Evolutionary conservation across 2,797 vertebrate genomes (phyloP), one percentile per base, ranked within the genome.

Genomic region (Coranthus polyacanthus): DNA sequence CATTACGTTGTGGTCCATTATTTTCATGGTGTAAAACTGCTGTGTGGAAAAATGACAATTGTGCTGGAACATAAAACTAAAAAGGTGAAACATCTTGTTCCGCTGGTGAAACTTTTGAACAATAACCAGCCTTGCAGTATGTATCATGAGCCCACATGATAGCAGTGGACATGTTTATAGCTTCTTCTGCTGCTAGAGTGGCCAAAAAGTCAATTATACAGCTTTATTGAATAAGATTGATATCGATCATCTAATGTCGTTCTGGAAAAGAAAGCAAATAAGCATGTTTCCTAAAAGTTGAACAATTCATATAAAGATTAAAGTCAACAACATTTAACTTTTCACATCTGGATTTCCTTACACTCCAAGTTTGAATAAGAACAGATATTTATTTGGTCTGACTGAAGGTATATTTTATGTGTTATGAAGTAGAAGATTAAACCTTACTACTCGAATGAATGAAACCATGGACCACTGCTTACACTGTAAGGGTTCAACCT

Each of bases 181-280:
- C 36, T 41, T 55, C 10, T 24, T 41, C 21, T 8, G 10, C 37
- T 24, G 11, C 16, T 15, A 29, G 26, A 29, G 26, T 29, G 26
- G 26, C 26, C 26, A 29, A 29, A 29, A 29, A 29, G 6, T 29
- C 26, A 29, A 5, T 29, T 29, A 1, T 29, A 29, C 3, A 29
- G 26, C 26, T n/a, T 16, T 52, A 22, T 21, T 24, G 41, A 55
- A 55, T 55, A 55, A 55, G 1, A 26, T 12, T 15, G 52, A 55
- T 55, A 55, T 55, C 20, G n/a, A 39, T 39, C 36, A 11, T 18
- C 18, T n/a, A 8, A 54, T 54, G 18, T 39, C n/a, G 41, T 41
- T 41, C 13, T 12, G 7, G 18, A 12, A 21, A 12, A 12, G 36
- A 15, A 22, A 18, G 32, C 37, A 53, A 36, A 52, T 32, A 38